Percentiles rank a stretch among this genome's conserved stretches.
Evolutionary conservation across 2,888 invertebrate genomes (phyloP).

Genomic region (Galerucella pusilla): DNA sequence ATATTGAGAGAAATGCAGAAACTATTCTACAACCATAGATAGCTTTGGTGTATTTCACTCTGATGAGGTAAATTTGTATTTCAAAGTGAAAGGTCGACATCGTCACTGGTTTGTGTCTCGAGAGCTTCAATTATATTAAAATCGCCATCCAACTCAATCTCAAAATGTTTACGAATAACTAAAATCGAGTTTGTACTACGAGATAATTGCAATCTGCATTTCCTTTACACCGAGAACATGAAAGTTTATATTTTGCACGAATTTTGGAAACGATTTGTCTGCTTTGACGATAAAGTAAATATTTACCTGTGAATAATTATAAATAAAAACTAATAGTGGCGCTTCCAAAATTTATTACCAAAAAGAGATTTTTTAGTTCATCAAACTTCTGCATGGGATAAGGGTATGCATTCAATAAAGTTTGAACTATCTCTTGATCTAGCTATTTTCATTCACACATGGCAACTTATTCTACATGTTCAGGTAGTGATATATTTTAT

Average conservation of each 20-base stretch:
- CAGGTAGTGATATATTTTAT: too few relatives aligned
- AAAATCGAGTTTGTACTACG: slow-evolving; percentile 1
- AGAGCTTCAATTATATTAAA: not conserved
- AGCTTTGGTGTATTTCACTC: not conserved
- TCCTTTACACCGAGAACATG: not conserved
- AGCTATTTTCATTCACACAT: too few relatives aligned
- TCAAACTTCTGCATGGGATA: too few relatives aligned
- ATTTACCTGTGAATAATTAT: not conserved
- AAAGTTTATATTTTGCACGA: not conserved
- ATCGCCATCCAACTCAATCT: slow-evolving; percentile 2
- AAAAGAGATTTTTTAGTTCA: too few relatives aligned
- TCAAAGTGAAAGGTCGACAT: not conserved
- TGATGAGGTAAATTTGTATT: not conserved
- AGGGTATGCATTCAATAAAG: too few relatives aligned
- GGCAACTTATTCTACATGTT: too few relatives aligned
- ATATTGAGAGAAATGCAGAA: not conserved
- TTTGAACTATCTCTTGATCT: too few relatives aligned
- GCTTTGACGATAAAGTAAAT: not conserved
- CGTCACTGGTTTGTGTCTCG: not conserved
- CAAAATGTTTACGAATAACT: slow-evolving; percentile 2
- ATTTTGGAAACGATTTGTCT: not conserved
- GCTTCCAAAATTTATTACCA: too few relatives aligned
- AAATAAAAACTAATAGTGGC: too few relatives aligned
- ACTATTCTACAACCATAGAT: not conserved
- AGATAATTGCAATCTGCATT: slow-evolving; percentile 1